Percentiles rank a stretch among this genome's conserved stretches.
Evolutionary conservation across 2,113 vertebrate species (phyloP).

Genomic region (Boleophthalmus pectinirostris): DNA sequence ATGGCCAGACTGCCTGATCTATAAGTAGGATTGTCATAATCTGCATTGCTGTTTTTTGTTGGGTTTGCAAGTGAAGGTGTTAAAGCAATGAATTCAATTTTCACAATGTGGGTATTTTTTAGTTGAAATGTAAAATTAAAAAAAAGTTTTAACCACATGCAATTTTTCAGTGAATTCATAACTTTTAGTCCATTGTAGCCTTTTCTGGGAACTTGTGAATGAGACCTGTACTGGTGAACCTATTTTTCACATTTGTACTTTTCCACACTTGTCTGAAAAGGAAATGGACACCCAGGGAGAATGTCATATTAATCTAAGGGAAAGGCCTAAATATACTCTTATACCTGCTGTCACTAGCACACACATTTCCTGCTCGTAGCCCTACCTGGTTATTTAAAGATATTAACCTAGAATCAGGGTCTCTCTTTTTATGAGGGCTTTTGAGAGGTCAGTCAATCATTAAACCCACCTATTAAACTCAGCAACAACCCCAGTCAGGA

Average conservation of each 20-base stretch:
- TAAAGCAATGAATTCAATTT: background rate
- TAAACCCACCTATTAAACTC: slow-evolving; percentile 65
- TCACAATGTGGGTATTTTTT: background rate
- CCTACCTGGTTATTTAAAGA: slow-evolving; percentile 56
- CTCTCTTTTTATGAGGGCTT: slow-evolving; percentile 60
- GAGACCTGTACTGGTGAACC: background rate
- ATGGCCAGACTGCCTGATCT: slow-evolving; percentile 16
- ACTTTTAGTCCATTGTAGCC: too few relatives aligned
- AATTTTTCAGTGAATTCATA: too few relatives aligned
- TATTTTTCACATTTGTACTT: background rate
- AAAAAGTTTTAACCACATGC: too few relatives aligned
- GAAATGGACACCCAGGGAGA: slow-evolving; percentile 41
- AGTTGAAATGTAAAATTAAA: background rate
- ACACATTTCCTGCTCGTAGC: slow-evolving; percentile 44
- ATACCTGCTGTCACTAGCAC: slow-evolving; percentile 67
- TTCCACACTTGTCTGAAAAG: slow-evolving; percentile 22
- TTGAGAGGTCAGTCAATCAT: slow-evolving; percentile 67
- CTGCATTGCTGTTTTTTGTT: slow-evolving; percentile 18
- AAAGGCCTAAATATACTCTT: slow-evolving; percentile 43
- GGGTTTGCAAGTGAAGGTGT: slow-evolving; percentile 26
- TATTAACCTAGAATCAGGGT: slow-evolving; percentile 55
- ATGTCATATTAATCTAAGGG: slow-evolving; percentile 42
- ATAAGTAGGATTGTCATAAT: slow-evolving; percentile 19
- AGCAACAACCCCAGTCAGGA: slow-evolving; percentile 59
- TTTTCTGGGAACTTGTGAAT: background rate